These are phyloP conservation scores for Siphamia tubifer DNA, from an alignment of 2,113 vertebrate genomes.

Conservation along the genomic window DNA sequence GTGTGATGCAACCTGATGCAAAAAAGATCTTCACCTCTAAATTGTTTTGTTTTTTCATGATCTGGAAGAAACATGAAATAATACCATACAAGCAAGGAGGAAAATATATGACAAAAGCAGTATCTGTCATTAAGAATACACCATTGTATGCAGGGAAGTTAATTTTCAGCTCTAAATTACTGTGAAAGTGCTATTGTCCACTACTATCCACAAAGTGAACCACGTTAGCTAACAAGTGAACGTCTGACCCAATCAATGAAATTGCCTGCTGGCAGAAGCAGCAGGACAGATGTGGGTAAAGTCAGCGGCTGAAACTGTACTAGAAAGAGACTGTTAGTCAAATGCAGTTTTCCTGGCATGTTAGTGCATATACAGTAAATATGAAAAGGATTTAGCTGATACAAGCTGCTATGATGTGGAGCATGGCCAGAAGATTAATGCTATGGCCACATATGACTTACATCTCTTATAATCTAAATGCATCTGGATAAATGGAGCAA, in stretches of 20 bases:
- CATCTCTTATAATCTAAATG: slow-evolving; percentile 38
- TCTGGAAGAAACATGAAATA: neutral
- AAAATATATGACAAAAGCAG: neutral
- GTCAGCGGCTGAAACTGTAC: slow-evolving; percentile 17
- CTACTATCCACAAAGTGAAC: neutral
- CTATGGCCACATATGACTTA: slow-evolving; percentile 2
- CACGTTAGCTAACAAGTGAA: slow-evolving; percentile 2
- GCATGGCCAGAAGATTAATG: slow-evolving; percentile 44
- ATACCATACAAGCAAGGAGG: neutral
- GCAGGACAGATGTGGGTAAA: slow-evolving; percentile 48
- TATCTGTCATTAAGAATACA: neutral
- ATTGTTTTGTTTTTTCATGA: neutral
- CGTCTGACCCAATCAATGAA: slow-evolving; percentile 30
- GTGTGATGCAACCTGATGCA: slow-evolving; percentile 28
- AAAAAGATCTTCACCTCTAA: slow-evolving; percentile 5
- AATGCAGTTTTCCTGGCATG: neutral
- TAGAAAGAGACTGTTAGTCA: slow-evolving; percentile 25
- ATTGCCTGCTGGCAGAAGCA: slow-evolving; percentile 32
- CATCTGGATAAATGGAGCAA: neutral
- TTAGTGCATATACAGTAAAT: slow-evolving; percentile 25
- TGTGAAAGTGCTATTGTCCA: neutral
- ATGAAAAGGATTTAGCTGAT: slow-evolving; percentile 47
- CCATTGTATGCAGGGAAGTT: neutral
- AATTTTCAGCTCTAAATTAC: neutral
- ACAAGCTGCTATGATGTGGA: slow-evolving; percentile 11